Base-by-base conservation (phyloP, 2,888 invertebrate genomes). In the Spodoptera littoralis region DNA sequence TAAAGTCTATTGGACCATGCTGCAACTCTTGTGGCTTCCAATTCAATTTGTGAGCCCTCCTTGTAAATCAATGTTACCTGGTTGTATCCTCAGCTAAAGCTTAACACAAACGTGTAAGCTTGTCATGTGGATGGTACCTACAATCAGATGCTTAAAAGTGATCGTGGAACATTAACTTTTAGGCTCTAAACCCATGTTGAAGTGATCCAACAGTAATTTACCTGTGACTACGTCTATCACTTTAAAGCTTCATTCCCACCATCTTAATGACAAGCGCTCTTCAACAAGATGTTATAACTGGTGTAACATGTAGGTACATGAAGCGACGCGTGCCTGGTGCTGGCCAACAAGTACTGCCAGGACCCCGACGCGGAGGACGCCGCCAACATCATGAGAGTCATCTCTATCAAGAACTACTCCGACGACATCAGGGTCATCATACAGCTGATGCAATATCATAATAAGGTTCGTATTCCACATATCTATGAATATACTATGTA, bases 361-460 rank as follows among this genome's bases (percentile, higher is more conserved):
- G 99, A 99, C 95, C 99, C 99, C 22, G 99, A 99, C 92, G 99
- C 99, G 56, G 99, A 99, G 95, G 99, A 99, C 95, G 99, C 99
- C 75, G 99, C 99, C 78, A 99, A 99, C 95, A 99, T 99, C 89
- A 99, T 99, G 99, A 96, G 99, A 90, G 99, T 99, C 78, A 99
- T 99, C 91, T 99, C 99, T 75, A 99, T 99, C 92, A 99, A 99
- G 96, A 99, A 99, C 95, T 99, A 99, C 95, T 99, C 99, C 84
- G 99, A 99, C 88, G 99, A 99, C 92, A 99, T 99, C 93, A 97
- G 99, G 90, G 99, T 99, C 86, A 99, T 99, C 91, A 99, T 99
- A 85, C 99, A 99, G 94, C 96, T 99, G 84, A 99, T 99, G 98
- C 99, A 99, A 95, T 99, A 99, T 95, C 99, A 99, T 92, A 99